These are phyloP conservation scores for Dastarcus helophoroides DNA, from an alignment of 2,888 invertebrate species.

Conservation along the genomic window DNA sequence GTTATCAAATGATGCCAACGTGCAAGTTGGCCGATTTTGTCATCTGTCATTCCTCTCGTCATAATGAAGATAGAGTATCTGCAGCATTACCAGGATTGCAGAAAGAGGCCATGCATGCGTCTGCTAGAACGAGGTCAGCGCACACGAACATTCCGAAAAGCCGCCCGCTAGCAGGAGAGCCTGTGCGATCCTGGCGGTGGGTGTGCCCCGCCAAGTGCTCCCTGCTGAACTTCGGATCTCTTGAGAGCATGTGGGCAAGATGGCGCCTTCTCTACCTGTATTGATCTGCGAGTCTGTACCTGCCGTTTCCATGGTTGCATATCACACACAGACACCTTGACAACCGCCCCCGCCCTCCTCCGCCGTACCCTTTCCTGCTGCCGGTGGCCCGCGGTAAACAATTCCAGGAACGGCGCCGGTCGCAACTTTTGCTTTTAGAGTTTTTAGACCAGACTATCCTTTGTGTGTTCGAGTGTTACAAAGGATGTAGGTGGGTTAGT, in stretches of 20 bases:
- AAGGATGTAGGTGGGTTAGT: no score
- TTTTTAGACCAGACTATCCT: no score
- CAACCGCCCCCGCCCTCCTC: not conserved
- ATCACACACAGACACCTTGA: constrained; percentile 31
- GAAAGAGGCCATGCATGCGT: constrained; percentile 4
- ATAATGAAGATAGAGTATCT: not conserved
- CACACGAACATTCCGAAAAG: constrained; percentile 6
- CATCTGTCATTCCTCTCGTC: constrained; percentile 2
- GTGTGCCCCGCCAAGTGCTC: constrained; percentile 7
- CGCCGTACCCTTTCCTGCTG: no score
- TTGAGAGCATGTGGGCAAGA: constrained; percentile 35
- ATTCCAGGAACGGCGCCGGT: no score
- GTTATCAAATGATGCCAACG: no score
- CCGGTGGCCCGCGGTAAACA: no score
- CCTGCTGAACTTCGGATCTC: constrained; percentile 21
- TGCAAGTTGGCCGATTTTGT: no score
- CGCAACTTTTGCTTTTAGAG: no score
- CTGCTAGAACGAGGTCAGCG: constrained; percentile 4
- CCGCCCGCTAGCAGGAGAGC: constrained; percentile 9
- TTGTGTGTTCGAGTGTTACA: no score
- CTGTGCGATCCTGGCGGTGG: no score
- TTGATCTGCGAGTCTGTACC: constrained; percentile 33
- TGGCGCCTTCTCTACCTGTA: constrained; percentile 29
- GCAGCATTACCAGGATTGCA: not conserved
- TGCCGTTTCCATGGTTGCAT: constrained; percentile 30